A percentile compares a stretch with the other conserved stretches of the same genome.
These are phyloP conservation scores for Aleiodes sp. DNA, from an alignment of 1,140 invertebrate species.

Conservation along the genomic window DNA sequence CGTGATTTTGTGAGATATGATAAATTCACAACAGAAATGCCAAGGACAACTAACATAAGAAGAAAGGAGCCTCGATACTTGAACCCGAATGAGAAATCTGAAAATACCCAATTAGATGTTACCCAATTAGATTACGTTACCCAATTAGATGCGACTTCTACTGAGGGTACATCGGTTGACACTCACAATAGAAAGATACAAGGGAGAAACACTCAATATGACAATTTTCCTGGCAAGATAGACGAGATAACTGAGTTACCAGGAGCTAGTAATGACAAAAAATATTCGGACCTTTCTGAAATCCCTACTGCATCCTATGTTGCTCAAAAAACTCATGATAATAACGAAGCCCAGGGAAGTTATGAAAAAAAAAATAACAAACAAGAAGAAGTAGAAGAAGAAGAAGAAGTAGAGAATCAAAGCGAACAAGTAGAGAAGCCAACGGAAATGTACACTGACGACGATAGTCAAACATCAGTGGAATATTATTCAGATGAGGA, in stretches of 20 bases:
- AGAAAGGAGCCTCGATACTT: conserved; percentile 21
- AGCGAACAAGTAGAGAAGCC: conserved; percentile 27
- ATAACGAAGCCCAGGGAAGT: no score
- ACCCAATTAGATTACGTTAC: not conserved
- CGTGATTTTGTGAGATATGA: conserved; percentile 37
- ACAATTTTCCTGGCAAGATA: no score
- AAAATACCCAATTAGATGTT: not conserved
- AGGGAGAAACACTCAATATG: conserved; percentile 33
- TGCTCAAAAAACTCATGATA: no score
- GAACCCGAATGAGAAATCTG: not conserved
- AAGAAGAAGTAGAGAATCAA: not conserved
- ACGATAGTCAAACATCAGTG: conserved; percentile 23
- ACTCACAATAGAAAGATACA: not conserved
- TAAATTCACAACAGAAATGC: conserved; percentile 42
- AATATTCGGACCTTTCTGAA: no score
- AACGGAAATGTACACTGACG: conserved; percentile 16
- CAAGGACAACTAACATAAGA: conserved; percentile 44
- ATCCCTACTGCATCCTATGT: no score
- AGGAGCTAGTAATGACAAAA: no score
- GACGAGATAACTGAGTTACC: no score
- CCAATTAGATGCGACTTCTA: not conserved
- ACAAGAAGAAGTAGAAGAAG: conserved; percentile 15
- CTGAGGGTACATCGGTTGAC: no score
- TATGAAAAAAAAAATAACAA: not conserved
- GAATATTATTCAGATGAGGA: conserved; percentile 36